Base-by-base conservation (phyloP, 2,113 vertebrate genomes). In the Falco punctatus region DNA sequence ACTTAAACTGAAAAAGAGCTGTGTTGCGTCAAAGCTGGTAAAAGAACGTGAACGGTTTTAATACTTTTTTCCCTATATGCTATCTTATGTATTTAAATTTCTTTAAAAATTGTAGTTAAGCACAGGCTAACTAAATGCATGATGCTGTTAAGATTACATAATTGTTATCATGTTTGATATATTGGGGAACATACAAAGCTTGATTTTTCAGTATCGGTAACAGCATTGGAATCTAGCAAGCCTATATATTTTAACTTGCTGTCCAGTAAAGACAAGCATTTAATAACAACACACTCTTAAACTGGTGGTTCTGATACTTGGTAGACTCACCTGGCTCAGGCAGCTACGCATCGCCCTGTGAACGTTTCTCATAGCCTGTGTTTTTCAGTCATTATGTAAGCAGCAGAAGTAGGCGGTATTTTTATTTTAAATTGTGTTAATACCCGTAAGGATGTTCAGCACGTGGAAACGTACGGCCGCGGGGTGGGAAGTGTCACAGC, bases 311-410 rank as follows among this genome's bases (percentile, higher is more conserved):
- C 0, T 3, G 0, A 6, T 32, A 5, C 0, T 1, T 15, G 35
- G 6, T 27, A 32, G 26, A 21, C 3, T 24, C 8, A 2, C 1
- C 1, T 2, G 0, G 2, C 6, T 8, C 11, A 0, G 1, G 2
- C 4, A 2, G 0, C 0, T 13, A 3, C 0, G 0, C 3, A 0
- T 23, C 0, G 1, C 5, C 5, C 4, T 13, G 12, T 1, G 3
- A 14, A 9, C 2, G 9, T 18, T 38, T 38, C 32, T 54, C 1
- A 1, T 27, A 38, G 38, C 38, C 3, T 17, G 2, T 4, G 38
- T 16, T 12, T 16, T 26, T 5, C 6, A 3, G 2, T 11, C 4
- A 1, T 1, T 1, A 3, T 15, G 7, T 13, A 16, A 58, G 13
- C 2, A 2, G 10, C 8, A 38, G 8, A 1, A 13, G 3, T 38